Evolutionary conservation across 2,113 vertebrate genomes (phyloP).

Genomic region (Mus musculus): DNA sequence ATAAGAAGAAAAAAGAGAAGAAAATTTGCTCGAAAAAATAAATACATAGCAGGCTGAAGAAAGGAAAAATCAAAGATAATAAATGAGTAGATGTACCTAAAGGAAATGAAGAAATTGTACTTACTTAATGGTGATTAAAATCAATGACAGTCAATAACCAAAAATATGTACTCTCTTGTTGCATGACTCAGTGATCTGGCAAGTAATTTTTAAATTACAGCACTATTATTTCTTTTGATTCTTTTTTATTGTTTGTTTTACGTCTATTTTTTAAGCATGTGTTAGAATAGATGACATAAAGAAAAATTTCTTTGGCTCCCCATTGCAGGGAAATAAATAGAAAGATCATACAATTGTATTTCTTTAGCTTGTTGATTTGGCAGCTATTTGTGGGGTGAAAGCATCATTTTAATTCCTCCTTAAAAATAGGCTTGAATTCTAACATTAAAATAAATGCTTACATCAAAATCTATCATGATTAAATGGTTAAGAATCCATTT

Average conservation of each 20-base stretch:
- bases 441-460: not conserved
- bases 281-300: not conserved
- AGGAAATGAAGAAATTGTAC: not conserved
- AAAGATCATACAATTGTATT: not conserved
- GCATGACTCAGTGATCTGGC: not conserved
- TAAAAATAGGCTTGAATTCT: constrained; percentile 35
- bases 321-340: not conserved
- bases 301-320: not conserved
- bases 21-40: not conserved
- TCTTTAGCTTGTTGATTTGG: constrained; percentile 36
- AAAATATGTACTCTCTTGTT: not conserved
- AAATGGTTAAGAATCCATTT: not conserved
- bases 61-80: not conserved
- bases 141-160: not conserved
- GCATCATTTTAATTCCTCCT: constrained; percentile 2
- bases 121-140: constrained; percentile 4
- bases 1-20: not conserved
- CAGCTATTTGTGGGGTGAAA: not conserved
- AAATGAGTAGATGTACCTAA: not conserved
- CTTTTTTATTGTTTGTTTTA: not conserved
- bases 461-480: not conserved
- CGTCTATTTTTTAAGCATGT: not conserved
- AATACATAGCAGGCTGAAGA: not conserved
- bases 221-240: not conserved
- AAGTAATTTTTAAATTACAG: not conserved